Evolutionary conservation across 2,113 vertebrate genomes (phyloP), one percentile per base, ranked within the genome.

Genomic region (Pseudois nayaur): DNA sequence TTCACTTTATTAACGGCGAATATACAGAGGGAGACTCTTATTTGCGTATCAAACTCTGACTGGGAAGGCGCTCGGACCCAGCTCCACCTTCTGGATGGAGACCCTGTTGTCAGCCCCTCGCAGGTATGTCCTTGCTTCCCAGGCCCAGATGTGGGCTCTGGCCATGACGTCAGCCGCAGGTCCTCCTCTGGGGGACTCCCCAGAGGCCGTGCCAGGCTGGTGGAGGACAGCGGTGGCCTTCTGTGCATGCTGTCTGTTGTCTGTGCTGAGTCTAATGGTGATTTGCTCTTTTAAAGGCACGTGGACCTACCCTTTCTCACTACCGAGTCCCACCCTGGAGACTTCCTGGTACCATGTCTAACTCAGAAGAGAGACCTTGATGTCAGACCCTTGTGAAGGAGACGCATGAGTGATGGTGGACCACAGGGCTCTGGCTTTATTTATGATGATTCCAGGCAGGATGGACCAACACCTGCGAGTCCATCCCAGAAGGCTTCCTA

Each of bases 11-110:
- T 85, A 81, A 96, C 85, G 97, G 59, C 9, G 87, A 94, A 92
- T 96, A 87, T 95, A 95, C 94, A 97, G 87, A 81, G 91, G 92
- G 96, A 98, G 97, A 97, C 94, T 95, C 96, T 96, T 95, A 78
- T 94, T 97, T 93, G 94, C 93, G 76, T 92, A 95, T 92, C 97
- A 96, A 90, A 96, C 90, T 97, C 81, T 96, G 87, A 48, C 59
- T 29, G 16, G 83, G 89, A 93, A 78, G 79, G 50, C 1, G 0
- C 86, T n/a, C 0, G 4, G 83, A 64, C 86, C 23, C 92, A 21
- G 36, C 71, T 64, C 64, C 52, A 0, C 16, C 89, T 31, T 19
- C 45, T 29, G 74, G 76, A 85, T 64, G 40, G 43, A 43, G 60
- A 5, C 8, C 3, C 12, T 8, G 67, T 15, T 8, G 27, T 60